These are phyloP conservation scores for Acronicta leporina DNA, from an alignment of 2,888 invertebrate genomes.

Conservation along the genomic window DNA sequence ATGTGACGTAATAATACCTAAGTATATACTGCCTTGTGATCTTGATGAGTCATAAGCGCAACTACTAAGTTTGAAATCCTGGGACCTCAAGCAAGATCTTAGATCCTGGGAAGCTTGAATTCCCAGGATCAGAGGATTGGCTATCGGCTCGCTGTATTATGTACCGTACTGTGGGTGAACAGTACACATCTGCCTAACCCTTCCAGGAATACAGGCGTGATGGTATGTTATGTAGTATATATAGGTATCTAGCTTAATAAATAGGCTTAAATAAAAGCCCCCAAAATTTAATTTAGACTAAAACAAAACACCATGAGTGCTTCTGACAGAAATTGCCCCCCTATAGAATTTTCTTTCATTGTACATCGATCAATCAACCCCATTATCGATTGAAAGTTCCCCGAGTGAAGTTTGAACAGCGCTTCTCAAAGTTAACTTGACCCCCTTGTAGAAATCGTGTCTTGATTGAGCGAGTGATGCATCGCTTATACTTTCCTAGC, in stretches of 20 bases:
- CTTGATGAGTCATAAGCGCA: no score
- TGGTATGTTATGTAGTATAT: no score
- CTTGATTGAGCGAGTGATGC: slow-evolving; percentile 35
- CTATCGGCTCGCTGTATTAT: no score
- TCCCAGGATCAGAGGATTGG: no score
- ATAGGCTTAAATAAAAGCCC: background rate
- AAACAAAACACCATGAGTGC: background rate
- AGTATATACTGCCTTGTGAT: no score
- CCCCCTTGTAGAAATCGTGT: slow-evolving; percentile 13
- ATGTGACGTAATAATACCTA: no score
- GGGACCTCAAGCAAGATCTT: no score
- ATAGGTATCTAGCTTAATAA: background rate
- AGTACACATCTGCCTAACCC: no score
- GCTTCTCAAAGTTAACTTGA: slow-evolving; percentile 48
- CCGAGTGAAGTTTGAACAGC: slow-evolving; percentile 39
- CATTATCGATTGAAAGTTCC: slow-evolving; percentile 41
- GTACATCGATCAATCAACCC: slow-evolving; percentile 51
- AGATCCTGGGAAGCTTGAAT: no score
- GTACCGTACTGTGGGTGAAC: no score
- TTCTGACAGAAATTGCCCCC: slow-evolving; percentile 10
- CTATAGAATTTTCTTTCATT: slow-evolving; percentile 33
- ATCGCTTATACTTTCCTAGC: slow-evolving; percentile 22
- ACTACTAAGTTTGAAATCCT: no score
- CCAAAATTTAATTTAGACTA: background rate
- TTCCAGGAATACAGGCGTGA: no score